Evolutionary conservation across 1,140 invertebrate species (phyloP).

Genomic region (Drosophila arawakana): DNA sequence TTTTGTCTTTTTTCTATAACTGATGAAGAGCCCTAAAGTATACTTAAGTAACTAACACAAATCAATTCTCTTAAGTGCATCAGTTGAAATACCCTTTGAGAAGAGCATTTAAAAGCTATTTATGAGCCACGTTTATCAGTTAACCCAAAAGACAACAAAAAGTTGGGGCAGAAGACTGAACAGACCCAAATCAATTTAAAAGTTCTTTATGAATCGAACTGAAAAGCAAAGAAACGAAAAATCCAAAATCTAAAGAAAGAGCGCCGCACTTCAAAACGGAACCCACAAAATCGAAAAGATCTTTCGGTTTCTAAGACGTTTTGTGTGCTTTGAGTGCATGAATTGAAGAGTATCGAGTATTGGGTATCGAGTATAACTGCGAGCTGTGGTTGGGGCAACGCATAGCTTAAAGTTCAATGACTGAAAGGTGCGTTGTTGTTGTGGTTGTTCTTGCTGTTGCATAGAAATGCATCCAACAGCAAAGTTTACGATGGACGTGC

Average conservation of each 20-base stretch:
- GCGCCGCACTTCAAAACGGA: slow-evolving; percentile 60
- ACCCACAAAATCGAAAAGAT: slow-evolving; percentile 18
- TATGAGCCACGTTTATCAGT: slow-evolving; percentile 12
- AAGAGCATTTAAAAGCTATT: slow-evolving; percentile 14
- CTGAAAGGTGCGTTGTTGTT: slow-evolving; percentile 68
- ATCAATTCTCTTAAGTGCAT: not conserved
- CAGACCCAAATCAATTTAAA: slow-evolving; percentile 62
- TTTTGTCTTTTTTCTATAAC: too few species aligned
- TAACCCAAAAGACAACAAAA: slow-evolving; percentile 44
- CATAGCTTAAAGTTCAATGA: slow-evolving; percentile 83
- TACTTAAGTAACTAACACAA: too few species aligned
- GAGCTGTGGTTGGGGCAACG: slow-evolving; percentile 33
- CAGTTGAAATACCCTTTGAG: not conserved
- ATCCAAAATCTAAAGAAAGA: slow-evolving; percentile 33
- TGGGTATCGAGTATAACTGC: slow-evolving; percentile 28
- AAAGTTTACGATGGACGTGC: slow-evolving; percentile 48
- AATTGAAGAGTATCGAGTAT: not conserved
- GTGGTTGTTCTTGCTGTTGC: slow-evolving; percentile 39
- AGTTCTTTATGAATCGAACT: slow-evolving; percentile 56
- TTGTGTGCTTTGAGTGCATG: slow-evolving; percentile 23
- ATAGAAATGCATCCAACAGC: slow-evolving; percentile 68
- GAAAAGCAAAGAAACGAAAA: slow-evolving; percentile 35
- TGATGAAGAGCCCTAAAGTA: too few species aligned
- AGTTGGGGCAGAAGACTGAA: not conserved
- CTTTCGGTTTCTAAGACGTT: slow-evolving; percentile 34